phyloP scores from a whole-genome alignment of 2,113 vertebrate species.

The Ciconia stormi region DNA sequence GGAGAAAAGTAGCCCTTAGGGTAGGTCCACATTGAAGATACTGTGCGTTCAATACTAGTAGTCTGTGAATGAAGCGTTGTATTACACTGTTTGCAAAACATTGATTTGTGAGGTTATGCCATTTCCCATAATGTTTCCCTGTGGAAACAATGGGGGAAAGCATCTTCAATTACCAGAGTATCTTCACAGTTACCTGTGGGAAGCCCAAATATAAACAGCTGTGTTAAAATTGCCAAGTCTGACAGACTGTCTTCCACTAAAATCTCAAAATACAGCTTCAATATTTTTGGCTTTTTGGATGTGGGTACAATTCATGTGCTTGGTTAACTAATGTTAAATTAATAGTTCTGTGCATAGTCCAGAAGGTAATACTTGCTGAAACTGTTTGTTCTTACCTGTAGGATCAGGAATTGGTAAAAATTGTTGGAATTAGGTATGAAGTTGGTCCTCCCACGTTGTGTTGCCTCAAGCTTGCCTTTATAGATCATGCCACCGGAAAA shows the following conservation, averaged over 20 bases:
- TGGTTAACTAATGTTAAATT: background rate
- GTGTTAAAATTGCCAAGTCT: background rate
- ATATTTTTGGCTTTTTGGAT: background rate
- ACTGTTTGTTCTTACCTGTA: slow-evolving; percentile 50
- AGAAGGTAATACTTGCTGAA: background rate
- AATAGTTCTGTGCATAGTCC: background rate
- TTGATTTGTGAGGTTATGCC: background rate
- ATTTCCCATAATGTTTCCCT: background rate
- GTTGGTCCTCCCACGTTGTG: slow-evolving; percentile 93
- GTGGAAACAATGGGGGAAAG: background rate
- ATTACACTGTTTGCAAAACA: background rate
- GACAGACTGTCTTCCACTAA: background rate
- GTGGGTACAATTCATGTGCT: background rate
- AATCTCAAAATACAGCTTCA: background rate
- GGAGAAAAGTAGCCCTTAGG: slow-evolving; percentile 91
- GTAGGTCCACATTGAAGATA: slow-evolving; percentile 68
- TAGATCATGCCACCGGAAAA: slow-evolving; percentile 89
- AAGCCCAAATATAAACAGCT: background rate
- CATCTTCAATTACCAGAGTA: background rate
- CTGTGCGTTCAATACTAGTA: background rate
- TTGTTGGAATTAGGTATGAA: slow-evolving; percentile 95
- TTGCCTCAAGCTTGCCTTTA: slow-evolving; percentile 92
- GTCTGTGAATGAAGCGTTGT: background rate
- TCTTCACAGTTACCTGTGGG: background rate
- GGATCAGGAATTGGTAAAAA: slow-evolving; percentile 99